Conservation (phyloP, 2,888 invertebrate species). For the Zeuzera pyrina region DNA sequence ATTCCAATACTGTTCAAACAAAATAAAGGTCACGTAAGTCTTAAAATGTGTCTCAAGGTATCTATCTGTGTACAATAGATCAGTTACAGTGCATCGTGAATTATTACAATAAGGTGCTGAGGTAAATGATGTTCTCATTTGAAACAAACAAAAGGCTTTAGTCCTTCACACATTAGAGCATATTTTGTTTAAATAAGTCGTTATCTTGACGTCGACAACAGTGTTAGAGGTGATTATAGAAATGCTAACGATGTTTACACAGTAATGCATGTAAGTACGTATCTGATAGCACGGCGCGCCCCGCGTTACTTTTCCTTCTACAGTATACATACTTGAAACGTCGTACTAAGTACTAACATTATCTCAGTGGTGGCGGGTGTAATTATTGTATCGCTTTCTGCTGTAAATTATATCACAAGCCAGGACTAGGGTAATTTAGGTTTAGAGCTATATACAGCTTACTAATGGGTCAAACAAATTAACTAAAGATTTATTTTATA, state of each 20-base stretch:
- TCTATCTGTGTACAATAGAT: not conserved
- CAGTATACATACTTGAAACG: not conserved
- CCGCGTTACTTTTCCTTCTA: slow-evolving; percentile 10
- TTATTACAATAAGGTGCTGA: slow-evolving; percentile 41
- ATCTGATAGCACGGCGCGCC: slow-evolving; percentile 37
- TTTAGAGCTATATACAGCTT: too few species aligned
- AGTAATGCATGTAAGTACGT: slow-evolving; percentile 16
- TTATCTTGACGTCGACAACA: slow-evolving; percentile 51
- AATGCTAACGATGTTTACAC: slow-evolving; percentile 31
- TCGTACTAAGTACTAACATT: slow-evolving; percentile 30
- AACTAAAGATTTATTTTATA: not conserved
- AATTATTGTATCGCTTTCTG: slow-evolving; percentile 18
- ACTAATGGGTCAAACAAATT: slow-evolving; percentile 34
- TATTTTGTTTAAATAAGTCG: slow-evolving; percentile 61
- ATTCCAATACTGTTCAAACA: too few species aligned
- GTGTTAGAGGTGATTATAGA: slow-evolving; percentile 59
- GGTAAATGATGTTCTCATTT: slow-evolving; percentile 42
- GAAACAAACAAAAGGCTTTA: slow-evolving; percentile 21
- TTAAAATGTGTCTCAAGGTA: not conserved
- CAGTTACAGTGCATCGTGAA: not conserved
- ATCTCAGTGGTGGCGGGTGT: slow-evolving; percentile 48
- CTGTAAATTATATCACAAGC: slow-evolving; percentile 13
- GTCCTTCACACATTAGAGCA: slow-evolving; percentile 65
- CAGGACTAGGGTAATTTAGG: slow-evolving; percentile 1
- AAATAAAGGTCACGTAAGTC: not conserved